These are phyloP conservation scores for Ophioderma brevispina DNA, from an alignment of 35 echinoderm and acorn worm genomes.

Conservation along the genomic window DNA sequence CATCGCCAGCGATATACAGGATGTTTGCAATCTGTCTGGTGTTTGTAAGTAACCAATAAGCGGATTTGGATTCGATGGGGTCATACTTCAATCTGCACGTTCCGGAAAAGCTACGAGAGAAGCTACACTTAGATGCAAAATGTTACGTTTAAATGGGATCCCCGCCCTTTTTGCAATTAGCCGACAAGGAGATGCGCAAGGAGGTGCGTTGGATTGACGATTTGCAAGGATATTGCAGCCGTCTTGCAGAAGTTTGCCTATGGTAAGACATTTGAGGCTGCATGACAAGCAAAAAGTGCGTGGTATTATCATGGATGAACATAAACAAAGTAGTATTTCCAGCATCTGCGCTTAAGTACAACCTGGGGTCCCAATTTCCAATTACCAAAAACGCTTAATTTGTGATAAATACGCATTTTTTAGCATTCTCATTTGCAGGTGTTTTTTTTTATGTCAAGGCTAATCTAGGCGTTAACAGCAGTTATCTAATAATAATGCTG, in stretches of 20 bases:
- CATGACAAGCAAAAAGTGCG: neutral
- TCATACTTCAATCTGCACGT: neutral
- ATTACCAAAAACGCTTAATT: no score
- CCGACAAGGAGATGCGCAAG: constrained; percentile 10
- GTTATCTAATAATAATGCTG: no score
- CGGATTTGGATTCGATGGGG: neutral
- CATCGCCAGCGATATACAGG: constrained; percentile 4
- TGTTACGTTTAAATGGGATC: neutral
- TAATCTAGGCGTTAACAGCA: no score
- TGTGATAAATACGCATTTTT: no score
- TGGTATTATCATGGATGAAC: no score
- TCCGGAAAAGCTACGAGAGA: neutral
- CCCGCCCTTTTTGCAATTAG: neutral
- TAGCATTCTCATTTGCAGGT: no score
- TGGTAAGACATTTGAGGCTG: constrained; percentile 12
- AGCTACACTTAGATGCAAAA: neutral
- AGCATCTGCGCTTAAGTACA: no score
- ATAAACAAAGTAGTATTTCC: no score
- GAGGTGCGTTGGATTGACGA: neutral
- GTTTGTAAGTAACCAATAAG: neutral
- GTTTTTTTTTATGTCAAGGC: no score
- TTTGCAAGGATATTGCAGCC: constrained; percentile 1
- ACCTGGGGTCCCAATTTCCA: no score
- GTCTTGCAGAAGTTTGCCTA: neutral
- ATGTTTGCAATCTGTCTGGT: neutral